These are phyloP conservation scores for Nibea coibor DNA, from an alignment of 2,113 vertebrate genomes.

Conservation along the genomic window DNA sequence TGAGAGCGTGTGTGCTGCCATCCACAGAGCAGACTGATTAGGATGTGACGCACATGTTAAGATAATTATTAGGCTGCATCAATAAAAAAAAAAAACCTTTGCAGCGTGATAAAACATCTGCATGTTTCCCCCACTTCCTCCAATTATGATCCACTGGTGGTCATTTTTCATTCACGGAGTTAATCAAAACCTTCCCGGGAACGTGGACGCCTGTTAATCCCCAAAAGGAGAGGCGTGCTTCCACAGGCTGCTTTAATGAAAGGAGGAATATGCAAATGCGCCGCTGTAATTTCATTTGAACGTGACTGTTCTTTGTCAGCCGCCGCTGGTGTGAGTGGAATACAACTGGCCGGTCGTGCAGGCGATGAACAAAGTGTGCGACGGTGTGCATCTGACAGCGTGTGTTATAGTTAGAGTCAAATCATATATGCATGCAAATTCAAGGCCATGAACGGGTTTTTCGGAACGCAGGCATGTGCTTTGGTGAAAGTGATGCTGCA, in stretches of 20 bases:
- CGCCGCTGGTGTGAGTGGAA: conserved; percentile 19
- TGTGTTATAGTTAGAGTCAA: not conserved
- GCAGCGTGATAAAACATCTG: conserved; percentile 15
- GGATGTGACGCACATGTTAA: not conserved
- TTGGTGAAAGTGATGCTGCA: conserved; percentile 8
- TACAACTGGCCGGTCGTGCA: not conserved
- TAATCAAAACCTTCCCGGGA: conserved; percentile 44
- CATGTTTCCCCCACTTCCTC: conserved; percentile 2
- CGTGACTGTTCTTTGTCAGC: conserved; percentile 6
- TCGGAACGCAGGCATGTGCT: not conserved
- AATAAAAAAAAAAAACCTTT: not conserved
- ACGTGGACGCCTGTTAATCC: not conserved
- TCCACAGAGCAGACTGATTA: not conserved
- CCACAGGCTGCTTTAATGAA: conserved; percentile 32
- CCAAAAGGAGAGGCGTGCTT: not conserved
- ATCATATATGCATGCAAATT: conserved; percentile 22
- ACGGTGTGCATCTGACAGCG: not conserved
- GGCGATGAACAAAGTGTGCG: not conserved
- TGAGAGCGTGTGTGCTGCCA: not conserved
- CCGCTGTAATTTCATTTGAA: conserved; percentile 13
- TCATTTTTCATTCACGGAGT: conserved; percentile 31
- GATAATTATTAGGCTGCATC: not conserved
- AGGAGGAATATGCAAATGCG: conserved; percentile 45
- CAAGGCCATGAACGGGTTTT: not conserved
- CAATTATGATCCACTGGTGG: not conserved